Evolutionary conservation across 2,888 invertebrate genomes (phyloP).

Genomic region (Agriopis marginaria): DNA sequence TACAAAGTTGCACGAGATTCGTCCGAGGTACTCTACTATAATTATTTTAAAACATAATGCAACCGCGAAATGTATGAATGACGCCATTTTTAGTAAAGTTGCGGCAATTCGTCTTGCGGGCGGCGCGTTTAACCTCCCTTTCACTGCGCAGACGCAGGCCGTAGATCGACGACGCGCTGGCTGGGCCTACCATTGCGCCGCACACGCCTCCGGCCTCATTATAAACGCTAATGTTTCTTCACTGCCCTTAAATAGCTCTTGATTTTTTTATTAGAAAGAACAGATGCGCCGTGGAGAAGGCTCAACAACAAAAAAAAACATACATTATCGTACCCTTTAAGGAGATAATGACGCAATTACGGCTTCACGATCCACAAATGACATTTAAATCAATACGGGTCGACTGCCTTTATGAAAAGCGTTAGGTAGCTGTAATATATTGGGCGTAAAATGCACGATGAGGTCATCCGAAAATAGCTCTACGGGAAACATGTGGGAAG

Average conservation of each 20-base stretch:
- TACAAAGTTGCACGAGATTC: constrained; percentile 52
- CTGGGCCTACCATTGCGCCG: constrained; percentile 52
- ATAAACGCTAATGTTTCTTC: constrained; percentile 11
- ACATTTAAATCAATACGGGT: constrained; percentile 68
- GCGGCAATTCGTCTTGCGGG: constrained; percentile 77
- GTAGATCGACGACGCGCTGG: constrained; percentile 66
- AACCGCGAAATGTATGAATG: constrained; percentile 79
- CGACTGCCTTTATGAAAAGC: constrained; percentile 61
- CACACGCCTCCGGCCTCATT: constrained; percentile 31
- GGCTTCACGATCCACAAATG: constrained; percentile 54
- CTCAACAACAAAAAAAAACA: constrained; percentile 22
- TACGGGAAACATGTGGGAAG: constrained; percentile 60
- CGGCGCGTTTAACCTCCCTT: constrained; percentile 81
- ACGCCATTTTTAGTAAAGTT: constrained; percentile 84
- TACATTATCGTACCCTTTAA: constrained; percentile 50
- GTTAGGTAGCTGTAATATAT: constrained; percentile 58
- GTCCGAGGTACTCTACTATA: constrained; percentile 57
- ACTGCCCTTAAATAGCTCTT: constrained; percentile 12
- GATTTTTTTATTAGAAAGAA: constrained; percentile 1
- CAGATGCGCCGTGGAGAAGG: neutral
- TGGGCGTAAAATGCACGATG: constrained; percentile 66
- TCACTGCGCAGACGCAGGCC: constrained; percentile 62
- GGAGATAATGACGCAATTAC: constrained; percentile 52
- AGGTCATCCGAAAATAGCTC: constrained; percentile 71
- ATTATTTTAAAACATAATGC: constrained; percentile 72